Evolutionary conservation across 2,888 invertebrate genomes (phyloP), one percentile per base, ranked within the genome.

Genomic region (Chrysotoxum bicinctum): DNA sequence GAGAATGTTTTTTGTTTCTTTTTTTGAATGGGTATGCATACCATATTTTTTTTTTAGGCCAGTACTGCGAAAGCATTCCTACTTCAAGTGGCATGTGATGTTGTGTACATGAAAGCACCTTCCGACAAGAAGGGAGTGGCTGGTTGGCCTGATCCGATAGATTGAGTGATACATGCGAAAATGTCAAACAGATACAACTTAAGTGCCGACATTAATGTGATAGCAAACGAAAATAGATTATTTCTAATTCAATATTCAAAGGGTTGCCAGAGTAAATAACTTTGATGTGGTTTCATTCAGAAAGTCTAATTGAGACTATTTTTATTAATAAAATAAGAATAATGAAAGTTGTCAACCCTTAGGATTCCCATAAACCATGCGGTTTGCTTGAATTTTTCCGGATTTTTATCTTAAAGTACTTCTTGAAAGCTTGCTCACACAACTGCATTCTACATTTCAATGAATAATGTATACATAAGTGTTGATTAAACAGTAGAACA

Each of bases 161-260:
- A 66, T 82, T 76, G 81, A 75, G 62, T 81, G 81, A 76, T 76
- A 48, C 32, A 58, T 83, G 69, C 54, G 82, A 68, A 83, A 78
- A 83, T 77, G 77, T 83, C 82, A 83, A 78, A 69, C 40, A 40
- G 73, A 77, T 68, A 82, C 72, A 82, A 77, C 66, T 73, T 78
- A 83, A 73, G 78, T 83, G 78, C 54, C 30, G 73, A 82, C 77
- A 75, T 72, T 52, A 72, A 64, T 62, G 80, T 69, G 45, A 66
- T 66, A 45, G 40, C 12, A n/a, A 14, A 80, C 69, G n/a, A 60
- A 74, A 68, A 74, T 80, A 80, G 68, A 80, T 52, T 30, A 74
- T n/a, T 37, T n/a, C 40, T 40, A 40, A 40, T 80, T 80, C 74
- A 35, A 62, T 68, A 19, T 7, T 12, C 16, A 19, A n/a, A 48